These are phyloP conservation scores for Prolemur simus DNA, from an alignment of 2,113 vertebrate species.

Conservation along the genomic window DNA sequence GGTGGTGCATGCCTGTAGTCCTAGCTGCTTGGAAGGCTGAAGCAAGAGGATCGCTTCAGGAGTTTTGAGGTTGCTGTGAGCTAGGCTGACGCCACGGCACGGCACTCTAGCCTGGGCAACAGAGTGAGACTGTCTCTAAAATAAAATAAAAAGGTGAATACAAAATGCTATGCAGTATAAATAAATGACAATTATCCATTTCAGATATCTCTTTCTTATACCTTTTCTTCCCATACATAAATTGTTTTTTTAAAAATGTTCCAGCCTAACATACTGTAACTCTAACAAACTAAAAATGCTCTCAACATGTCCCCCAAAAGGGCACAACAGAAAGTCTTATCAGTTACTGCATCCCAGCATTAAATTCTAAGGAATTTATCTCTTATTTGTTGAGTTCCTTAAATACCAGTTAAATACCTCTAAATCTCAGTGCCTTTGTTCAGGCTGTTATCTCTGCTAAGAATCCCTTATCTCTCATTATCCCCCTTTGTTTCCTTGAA, in stretches of 20 bases:
- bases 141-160: neutral
- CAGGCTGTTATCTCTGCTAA: neutral
- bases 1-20: too few species aligned
- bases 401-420: neutral
- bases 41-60: too few species aligned
- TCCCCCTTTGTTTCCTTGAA: neutral
- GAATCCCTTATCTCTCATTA: neutral
- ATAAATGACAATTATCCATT: neutral
- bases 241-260: too few species aligned
- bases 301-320: neutral
- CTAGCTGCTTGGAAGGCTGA: too few species aligned
- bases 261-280: neutral
- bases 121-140: too few species aligned
- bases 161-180: neutral
- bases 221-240: too few species aligned
- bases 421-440: neutral
- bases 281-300: slow-evolving; percentile 1
- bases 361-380: slow-evolving; percentile 1
- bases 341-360: neutral
- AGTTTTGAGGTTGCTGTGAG: too few species aligned
- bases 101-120: too few species aligned
- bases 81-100: too few species aligned
- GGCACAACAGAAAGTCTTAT: neutral
- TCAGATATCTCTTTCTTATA: too few species aligned
- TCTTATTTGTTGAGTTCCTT: neutral